Percentiles rank a stretch among this genome's conserved stretches.
Conservation (phyloP, 2,113 vertebrate species). For the Aegotheles bennettii region DNA sequence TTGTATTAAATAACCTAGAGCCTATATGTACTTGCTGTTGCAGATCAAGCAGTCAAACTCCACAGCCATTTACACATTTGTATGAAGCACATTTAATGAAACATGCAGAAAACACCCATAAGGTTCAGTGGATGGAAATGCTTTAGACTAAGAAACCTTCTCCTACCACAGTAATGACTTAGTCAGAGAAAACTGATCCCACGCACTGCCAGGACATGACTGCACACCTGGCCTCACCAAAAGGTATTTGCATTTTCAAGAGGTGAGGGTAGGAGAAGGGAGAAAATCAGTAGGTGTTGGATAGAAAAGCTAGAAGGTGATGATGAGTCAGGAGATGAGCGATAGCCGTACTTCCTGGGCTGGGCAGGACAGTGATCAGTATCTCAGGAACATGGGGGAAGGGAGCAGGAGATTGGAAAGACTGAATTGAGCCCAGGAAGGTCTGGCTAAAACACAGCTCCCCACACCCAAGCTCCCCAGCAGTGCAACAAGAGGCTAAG, state of each 20-base stretch:
- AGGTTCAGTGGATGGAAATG: neutral
- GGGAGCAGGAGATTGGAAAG: neutral
- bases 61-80: neutral
- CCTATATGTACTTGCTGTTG: neutral
- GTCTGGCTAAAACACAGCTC: neutral
- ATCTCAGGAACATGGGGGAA: conserved; percentile 2
- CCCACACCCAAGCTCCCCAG: neutral
- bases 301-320: neutral
- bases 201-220: neutral
- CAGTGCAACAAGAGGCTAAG: neutral
- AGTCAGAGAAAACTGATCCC: neutral
- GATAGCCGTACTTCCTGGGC: conserved; percentile 31
- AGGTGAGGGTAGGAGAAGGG: neutral
- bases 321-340: conserved; percentile 22
- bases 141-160: neutral
- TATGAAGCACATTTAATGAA: neutral
- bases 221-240: neutral
- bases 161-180: neutral
- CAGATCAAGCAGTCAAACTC: neutral
- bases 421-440: neutral
- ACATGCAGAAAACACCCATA: neutral
- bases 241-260: neutral
- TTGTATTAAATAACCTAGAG: neutral
- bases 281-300: neutral
- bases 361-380: conserved; percentile 10